Evolutionary conservation across 2,797 vertebrate genomes (phyloP).

Genomic region (Anolis apletophallus): DNA sequence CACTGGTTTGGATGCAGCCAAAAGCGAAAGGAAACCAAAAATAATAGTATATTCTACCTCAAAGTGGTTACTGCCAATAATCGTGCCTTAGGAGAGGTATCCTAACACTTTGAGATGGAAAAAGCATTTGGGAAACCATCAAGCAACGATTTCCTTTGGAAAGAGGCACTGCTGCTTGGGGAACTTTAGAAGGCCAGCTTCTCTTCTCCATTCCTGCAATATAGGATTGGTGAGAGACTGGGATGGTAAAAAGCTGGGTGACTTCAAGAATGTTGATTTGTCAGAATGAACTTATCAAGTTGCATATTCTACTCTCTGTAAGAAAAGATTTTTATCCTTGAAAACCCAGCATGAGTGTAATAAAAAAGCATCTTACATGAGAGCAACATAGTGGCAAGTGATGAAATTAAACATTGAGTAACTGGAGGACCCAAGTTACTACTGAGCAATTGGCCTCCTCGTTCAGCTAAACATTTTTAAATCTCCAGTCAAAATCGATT

Average conservation of each 20-base stretch:
- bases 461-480: background rate
- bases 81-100: too few species aligned
- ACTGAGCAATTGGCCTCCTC: conserved; percentile 26
- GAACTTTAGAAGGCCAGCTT: too few species aligned
- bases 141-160: too few species aligned
- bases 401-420: background rate
- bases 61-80: too few species aligned
- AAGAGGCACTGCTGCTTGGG: too few species aligned
- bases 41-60: too few species aligned
- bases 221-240: background rate
- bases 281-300: background rate
- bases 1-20: too few species aligned
- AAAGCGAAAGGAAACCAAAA: too few species aligned
- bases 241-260: background rate
- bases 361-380: background rate
- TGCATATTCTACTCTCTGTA: background rate
- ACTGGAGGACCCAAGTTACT: conserved; percentile 20
- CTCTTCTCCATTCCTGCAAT: background rate
- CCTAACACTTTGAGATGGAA: too few species aligned
- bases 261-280: background rate
- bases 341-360: background rate
- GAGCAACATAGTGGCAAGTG: background rate
- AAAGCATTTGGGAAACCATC: too few species aligned
- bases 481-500: conserved; percentile 53
- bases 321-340: background rate